Evolutionary conservation across 2,797 vertebrate species (phyloP).

Genomic region (Serranus cabrilla): DNA sequence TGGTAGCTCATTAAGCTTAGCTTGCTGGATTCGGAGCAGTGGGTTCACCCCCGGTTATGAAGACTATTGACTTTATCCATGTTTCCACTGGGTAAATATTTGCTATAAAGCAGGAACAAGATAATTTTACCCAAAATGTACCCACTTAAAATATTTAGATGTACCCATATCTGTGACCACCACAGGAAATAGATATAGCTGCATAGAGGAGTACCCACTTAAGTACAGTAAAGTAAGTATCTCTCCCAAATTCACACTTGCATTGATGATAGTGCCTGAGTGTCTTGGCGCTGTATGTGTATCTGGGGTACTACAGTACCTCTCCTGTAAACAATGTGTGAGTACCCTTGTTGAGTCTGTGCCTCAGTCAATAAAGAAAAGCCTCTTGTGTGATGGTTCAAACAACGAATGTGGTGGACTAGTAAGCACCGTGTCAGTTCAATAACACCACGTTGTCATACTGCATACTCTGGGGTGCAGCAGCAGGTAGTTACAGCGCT

Average conservation of each 20-base stretch:
- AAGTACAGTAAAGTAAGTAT: not conserved
- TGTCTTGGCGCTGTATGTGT: not conserved
- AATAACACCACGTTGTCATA: constrained; percentile 51
- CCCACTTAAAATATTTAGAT: constrained; percentile 1
- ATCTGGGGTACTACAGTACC: constrained; percentile 5
- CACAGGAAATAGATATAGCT: not conserved
- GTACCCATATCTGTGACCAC: not conserved
- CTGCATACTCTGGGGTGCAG: constrained; percentile 43
- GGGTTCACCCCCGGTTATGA: constrained; percentile 41
- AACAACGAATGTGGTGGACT: constrained; percentile 36
- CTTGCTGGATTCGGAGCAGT: constrained; percentile 61
- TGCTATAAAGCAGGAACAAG: constrained; percentile 9
- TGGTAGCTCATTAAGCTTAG: constrained; percentile 62
- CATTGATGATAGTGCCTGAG: constrained; percentile 8
- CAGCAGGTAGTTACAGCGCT: constrained; percentile 56
- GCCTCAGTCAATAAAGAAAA: constrained; percentile 35
- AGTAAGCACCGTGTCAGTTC: constrained; percentile 41
- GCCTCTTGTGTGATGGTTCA: constrained; percentile 35
- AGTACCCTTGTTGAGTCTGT: constrained; percentile 6
- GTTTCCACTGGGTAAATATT: constrained; percentile 32
- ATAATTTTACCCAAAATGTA: constrained; percentile 27
- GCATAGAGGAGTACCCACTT: not conserved
- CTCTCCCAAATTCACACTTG: constrained; percentile 6
- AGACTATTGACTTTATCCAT: constrained; percentile 42
- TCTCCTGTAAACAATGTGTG: constrained; percentile 21